Evolutionary conservation across 2,113 vertebrate genomes (phyloP), one percentile per base, ranked within the genome.

Genomic region (Hepsetus odoe): DNA sequence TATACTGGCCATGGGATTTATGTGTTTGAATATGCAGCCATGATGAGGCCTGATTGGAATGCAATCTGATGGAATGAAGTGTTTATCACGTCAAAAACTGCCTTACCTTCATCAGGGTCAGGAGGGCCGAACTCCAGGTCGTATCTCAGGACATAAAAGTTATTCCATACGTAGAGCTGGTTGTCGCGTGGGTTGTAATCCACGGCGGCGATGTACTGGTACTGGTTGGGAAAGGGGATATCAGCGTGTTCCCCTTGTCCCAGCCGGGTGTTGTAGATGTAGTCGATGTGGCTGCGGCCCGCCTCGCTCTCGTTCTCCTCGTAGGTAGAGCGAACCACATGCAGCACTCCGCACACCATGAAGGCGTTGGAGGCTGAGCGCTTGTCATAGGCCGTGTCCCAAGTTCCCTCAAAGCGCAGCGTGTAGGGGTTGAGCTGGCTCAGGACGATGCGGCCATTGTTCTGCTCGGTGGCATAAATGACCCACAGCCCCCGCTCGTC

Each of bases 111-210:
- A 46, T 94, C 95, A 74, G 97, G 95, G 87, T 99, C 96, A n/a
- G 96, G 96, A 0, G 95, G 96, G 77, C 95, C 95, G 28, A 99
- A 99, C 86, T 98, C 96, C 87, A 99, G 92, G 85, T 96, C 95
- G 5, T 99, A 99, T 74, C 97, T 91, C 80, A 99, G 94, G 84
- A 96, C 95, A 91, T 98, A 97, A 89, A 98, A 98, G 91, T 99
- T 99, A 93, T 99, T 99, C 98, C 98, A 99, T 80, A 99, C 98
- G 0, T 99, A 99, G 0, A 99, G 93, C 81, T 98, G 97, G 90
- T 99, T 99, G 89, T 99, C 98, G 78, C 97, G 89, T 30, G 98
- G 98, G 90, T 99, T 99, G 92, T 99, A 99, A 95, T 99, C 97
- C 96, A 98, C 98, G 35, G 98, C 95, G 0, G 98, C 95, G 49